Percentiles rank a stretch among this genome's conserved stretches.
Conservation (phyloP, 2,113 vertebrate genomes). For the Thalassarche chlororhynchos region DNA sequence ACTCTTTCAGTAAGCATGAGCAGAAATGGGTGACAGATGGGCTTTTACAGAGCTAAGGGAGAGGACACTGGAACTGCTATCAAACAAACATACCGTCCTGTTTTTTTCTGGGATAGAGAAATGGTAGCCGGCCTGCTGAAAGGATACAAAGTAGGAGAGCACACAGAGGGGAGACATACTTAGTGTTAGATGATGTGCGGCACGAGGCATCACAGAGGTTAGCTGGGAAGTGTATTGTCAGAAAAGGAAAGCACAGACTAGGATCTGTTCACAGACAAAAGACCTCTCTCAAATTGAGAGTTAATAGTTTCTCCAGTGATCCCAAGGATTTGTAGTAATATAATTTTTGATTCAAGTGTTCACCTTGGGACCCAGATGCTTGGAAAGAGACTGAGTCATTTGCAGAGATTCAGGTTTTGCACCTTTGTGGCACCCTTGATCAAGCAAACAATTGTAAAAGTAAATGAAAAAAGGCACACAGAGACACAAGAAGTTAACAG, state of each 20-base stretch:
- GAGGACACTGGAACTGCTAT: neutral
- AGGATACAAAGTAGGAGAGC: neutral
- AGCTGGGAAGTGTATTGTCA: neutral
- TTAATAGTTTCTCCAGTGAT: conserved; percentile 41
- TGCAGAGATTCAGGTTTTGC: conserved; percentile 26
- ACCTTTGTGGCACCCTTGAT: conserved; percentile 21
- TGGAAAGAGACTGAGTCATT: conserved; percentile 15
- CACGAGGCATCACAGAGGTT: neutral
- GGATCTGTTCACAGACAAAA: conserved; percentile 27
- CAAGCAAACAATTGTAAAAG: conserved; percentile 41
- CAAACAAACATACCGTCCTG: neutral
- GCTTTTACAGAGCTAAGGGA: neutral
- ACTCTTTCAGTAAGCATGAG: neutral
- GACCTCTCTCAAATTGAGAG: conserved; percentile 26
- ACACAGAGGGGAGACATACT: neutral
- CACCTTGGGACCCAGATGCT: conserved; percentile 35
- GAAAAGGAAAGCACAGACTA: conserved; percentile 7
- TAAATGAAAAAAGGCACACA: conserved; percentile 51
- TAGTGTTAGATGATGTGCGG: neutral
- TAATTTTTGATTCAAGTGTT: conserved; percentile 44
- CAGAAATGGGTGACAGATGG: neutral
- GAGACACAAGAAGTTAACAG: conserved; percentile 14
- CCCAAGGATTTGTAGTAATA: conserved; percentile 39
- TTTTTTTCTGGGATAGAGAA: neutral
- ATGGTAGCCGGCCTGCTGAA: neutral